phyloP scores from a whole-genome alignment of 2,888 invertebrate species.

The Onchidella celtica region DNA sequence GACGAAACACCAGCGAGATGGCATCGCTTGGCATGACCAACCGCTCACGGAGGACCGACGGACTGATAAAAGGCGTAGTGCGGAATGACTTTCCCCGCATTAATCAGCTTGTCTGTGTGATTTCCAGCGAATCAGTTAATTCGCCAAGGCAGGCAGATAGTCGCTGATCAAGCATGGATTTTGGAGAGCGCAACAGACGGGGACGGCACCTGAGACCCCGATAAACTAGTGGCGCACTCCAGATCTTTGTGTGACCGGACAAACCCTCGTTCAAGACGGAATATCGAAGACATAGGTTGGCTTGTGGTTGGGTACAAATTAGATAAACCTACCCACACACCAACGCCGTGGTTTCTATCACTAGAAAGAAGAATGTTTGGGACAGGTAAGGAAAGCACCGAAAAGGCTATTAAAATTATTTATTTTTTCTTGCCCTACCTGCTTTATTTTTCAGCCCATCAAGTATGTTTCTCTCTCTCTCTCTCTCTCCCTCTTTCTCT shows the following conservation, averaged over 20 bases:
- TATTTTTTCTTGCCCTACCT: background rate
- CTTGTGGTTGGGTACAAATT: background rate
- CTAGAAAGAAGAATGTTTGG: background rate
- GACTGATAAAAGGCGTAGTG: constrained; percentile 12
- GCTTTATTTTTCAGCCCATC: background rate
- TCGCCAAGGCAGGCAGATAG: constrained; percentile 28
- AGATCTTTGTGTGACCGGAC: constrained; percentile 24
- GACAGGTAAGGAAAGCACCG: constrained; percentile 24
- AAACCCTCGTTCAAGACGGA: background rate
- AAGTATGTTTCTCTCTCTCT: background rate
- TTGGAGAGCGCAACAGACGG: constrained; percentile 28
- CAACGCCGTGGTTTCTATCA: background rate
- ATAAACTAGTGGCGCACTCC: constrained; percentile 2
- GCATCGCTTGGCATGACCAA: background rate
- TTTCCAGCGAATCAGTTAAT: constrained; percentile 45
- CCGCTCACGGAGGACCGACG: no score
- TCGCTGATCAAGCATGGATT: constrained; percentile 38
- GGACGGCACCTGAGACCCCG: constrained; percentile 37
- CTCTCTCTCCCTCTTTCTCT: constrained; percentile 29
- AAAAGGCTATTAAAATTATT: background rate
- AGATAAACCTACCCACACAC: background rate
- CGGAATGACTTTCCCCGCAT: constrained; percentile 37
- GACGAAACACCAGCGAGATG: no score
- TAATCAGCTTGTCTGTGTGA: constrained; percentile 43
- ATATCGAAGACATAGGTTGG: background rate